These are phyloP conservation scores for Hemithea aestivaria DNA, from an alignment of 2,888 invertebrate genomes.

Conservation along the genomic window DNA sequence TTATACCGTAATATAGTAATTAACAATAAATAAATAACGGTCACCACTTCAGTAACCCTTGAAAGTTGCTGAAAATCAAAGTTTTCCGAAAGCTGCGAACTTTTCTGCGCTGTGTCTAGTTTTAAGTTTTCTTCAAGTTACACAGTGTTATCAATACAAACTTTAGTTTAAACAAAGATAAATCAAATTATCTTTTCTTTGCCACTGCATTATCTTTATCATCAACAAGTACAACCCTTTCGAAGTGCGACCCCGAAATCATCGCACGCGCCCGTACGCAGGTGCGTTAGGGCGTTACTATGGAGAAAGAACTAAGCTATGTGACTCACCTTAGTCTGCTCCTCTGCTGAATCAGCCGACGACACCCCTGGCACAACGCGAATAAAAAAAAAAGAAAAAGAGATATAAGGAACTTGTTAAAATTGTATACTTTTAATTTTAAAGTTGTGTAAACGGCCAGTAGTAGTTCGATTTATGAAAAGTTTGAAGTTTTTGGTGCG, in stretches of 20 bases:
- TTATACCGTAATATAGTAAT: no score
- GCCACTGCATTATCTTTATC: no score
- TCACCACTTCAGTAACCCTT: no score
- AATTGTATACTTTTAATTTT: conserved; percentile 7
- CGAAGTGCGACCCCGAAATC: conserved; percentile 16
- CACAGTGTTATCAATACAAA: no score
- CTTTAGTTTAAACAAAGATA: no score
- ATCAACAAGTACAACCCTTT: conserved; percentile 17
- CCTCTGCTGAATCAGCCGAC: conserved; percentile 68
- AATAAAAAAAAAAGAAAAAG: conserved; percentile 24
- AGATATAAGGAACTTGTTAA: conserved; percentile 18
- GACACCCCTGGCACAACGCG: conserved; percentile 58
- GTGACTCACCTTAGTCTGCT: conserved; percentile 68
- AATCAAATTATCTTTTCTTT: no score
- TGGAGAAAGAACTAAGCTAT: conserved; percentile 50
- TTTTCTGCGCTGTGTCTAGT: no score
- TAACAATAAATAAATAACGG: no score
- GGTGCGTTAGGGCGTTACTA: conserved; percentile 71
- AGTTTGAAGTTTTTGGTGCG: conserved; percentile 33
- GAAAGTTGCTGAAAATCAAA: no score
- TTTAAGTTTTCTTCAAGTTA: no score
- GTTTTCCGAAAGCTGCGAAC: no score
- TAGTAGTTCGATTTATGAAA: conserved; percentile 25
- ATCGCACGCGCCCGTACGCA: conserved; percentile 34
- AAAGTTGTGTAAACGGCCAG: conserved; percentile 4